Evolutionary conservation across 1,140 invertebrate genomes (phyloP).

Genomic region (Hyphantria cunea): DNA sequence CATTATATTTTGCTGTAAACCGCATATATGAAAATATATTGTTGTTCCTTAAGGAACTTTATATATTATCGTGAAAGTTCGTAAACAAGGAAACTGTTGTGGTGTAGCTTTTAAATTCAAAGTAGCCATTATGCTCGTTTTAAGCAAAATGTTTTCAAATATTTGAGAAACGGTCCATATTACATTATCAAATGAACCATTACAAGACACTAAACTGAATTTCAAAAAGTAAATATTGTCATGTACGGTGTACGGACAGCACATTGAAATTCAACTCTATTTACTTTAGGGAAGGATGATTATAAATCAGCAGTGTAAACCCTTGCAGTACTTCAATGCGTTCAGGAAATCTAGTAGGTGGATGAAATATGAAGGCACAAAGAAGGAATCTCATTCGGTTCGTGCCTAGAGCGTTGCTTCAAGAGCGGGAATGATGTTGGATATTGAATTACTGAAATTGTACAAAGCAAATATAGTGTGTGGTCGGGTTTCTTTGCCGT

Average conservation of each 20-base stretch:
- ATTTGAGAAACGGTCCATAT: slow-evolving; percentile 59
- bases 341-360: slow-evolving; percentile 48
- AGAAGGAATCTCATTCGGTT: slow-evolving; percentile 65
- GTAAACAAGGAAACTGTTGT: slow-evolving; percentile 16
- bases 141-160: slow-evolving; percentile 50
- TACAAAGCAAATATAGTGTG: slow-evolving; percentile 34
- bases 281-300: slow-evolving; percentile 35
- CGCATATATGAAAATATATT: not conserved
- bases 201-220: too few species aligned
- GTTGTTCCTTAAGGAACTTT: slow-evolving; percentile 2
- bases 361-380: slow-evolving; percentile 71
- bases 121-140: slow-evolving; percentile 37
- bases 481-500: slow-evolving; percentile 17
- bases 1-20: not conserved
- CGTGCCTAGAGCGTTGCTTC: slow-evolving; percentile 58
- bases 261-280: slow-evolving; percentile 48
- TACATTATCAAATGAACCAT: slow-evolving; percentile 55
- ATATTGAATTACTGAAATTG: slow-evolving; percentile 52
- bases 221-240: slow-evolving; percentile 53
- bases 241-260: slow-evolving; percentile 16
- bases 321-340: slow-evolving; percentile 42
- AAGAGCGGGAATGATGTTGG: slow-evolving; percentile 46
- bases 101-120: slow-evolving; percentile 42
- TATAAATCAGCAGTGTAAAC: slow-evolving; percentile 34
- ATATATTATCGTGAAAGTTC: slow-evolving; percentile 5